Evolutionary conservation across 2,888 invertebrate genomes (phyloP), one percentile per base, ranked within the genome.

Genomic region (Pachydiplax longipennis): DNA sequence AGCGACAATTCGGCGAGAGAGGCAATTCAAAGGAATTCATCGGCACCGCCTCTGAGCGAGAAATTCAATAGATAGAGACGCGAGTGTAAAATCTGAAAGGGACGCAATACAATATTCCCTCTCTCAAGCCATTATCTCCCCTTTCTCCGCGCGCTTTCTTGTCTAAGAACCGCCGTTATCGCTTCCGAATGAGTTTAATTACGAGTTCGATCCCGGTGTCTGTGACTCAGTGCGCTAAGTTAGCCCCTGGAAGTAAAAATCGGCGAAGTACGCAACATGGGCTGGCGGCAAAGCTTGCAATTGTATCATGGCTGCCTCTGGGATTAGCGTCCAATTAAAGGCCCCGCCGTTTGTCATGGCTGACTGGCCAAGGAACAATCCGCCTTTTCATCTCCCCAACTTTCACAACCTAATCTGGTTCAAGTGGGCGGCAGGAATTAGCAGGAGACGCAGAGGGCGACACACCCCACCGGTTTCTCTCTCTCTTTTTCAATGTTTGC

Each of bases 321-420:
- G 87, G 65, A 87, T 87, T 87, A 87, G 87, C 87, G 87, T 87
- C 87, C 87, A 87, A 87, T 87, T 87, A 87, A 87, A 61, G 61
- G 61, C n/a, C 35, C 87, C 61, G 87, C 61, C 65, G 61, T 61
- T 87, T 65, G 87, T 65, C 65, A 87, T 37, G 87, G 87, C 61
- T 87, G 87, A 87, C 87, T 87, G 87, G 58, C 53, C 83, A 22
- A 22, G 83, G 40, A 65, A 87, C 87, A 87, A 87, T 65, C 37
- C 25, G 40, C 87, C 87, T 61, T 87, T 87, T 87, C 87, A 87
- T 61, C 40, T 87, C 87, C 61, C 65, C 37, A 61, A 87, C 87
- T 65, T 37, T 87, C 87, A 37, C 87, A n/a, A 61, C 87, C 87
- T 87, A 87, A 87, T 87, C 87, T 87, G 87, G 65, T 37, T 40